Percentiles rank a stretch among this genome's conserved stretches.
Evolutionary conservation across 1,140 invertebrate species (phyloP).

Genomic region (Platyscapa corneri): DNA sequence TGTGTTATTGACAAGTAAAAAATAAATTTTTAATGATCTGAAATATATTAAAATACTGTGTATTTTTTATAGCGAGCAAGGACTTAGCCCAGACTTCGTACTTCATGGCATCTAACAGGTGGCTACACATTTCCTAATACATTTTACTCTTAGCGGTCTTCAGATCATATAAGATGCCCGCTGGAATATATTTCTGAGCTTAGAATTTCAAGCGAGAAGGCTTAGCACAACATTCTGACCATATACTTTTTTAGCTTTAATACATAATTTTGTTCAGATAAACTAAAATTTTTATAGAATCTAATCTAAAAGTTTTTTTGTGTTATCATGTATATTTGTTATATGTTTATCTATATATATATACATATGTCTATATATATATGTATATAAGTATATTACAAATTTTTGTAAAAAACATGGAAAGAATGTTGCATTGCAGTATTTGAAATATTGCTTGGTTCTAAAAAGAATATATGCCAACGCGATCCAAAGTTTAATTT

Average conservation of each 20-base stretch:
- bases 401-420: slow-evolving; percentile 79
- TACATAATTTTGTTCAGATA: background rate
- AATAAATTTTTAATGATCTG: background rate
- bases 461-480: slow-evolving; percentile 57
- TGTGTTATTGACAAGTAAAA: too few species aligned
- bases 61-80: slow-evolving; percentile 85
- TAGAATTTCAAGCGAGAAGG: slow-evolving; percentile 48
- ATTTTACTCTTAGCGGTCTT: slow-evolving; percentile 58
- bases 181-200: slow-evolving; percentile 53
- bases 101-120: slow-evolving; percentile 98
- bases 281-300: background rate
- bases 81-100: slow-evolving; percentile 97
- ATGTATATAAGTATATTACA: slow-evolving; percentile 15
- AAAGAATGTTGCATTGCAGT: slow-evolving; percentile 56
- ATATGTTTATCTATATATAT: background rate
- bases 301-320: background rate
- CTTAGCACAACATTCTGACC: slow-evolving; percentile 27
- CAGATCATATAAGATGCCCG: slow-evolving; percentile 57
- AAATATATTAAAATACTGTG: too few species aligned
- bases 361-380: slow-evolving; percentile 6
- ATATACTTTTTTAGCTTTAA: background rate
- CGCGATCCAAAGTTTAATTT: slow-evolving; percentile 59
- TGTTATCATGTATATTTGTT: too few species aligned
- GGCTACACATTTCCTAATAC: slow-evolving; percentile 62
- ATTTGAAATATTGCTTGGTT: slow-evolving; percentile 57